Evolutionary conservation across 64 coral and sea anemone genomes (phyloP), one percentile per base, ranked within the genome.

Genomic region (Pocillopora verrucosa): DNA sequence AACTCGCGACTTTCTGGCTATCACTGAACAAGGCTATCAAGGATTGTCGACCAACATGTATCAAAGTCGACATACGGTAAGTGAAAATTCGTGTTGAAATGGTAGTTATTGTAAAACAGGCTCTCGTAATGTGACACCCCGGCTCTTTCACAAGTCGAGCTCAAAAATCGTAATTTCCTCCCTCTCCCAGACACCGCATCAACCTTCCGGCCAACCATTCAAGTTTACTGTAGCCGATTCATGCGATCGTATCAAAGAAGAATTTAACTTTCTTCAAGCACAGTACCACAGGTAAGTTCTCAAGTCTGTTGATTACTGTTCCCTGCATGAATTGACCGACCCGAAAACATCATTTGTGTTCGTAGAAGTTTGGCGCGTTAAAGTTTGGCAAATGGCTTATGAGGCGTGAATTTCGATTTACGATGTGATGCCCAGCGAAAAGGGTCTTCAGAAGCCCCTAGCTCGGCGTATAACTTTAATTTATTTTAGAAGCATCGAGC

Each of bases 241-340:
- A 3, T 99, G 97, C 76, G 97, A 99, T 89, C 90, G 97, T 30
- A 99, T 99, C 14, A 99, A 99, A 35, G 97, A 99, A 74, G 97
- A 99, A 89, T 99, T 99, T 76, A 99, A 95, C 87, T 99, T 99
- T 86, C 94, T 99, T 77, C 97, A 99, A 91, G 97, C 97, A 10
- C 97, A 99, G 91, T 99, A 99, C 83, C 97, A 99, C 91, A 99
- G 92, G 97, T 99, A 95, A 87, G 89, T 38, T 83, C 37, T 76
- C 38, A 75, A 61, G 51, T 88, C 89, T 76, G 72, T 80, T 94
- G 74, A 93, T 93, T 91, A 83, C 87, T 84, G 65, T 61, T 77
- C 88, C 68, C 91, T 96, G 95, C 95, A 96, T 96, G 91, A 96
- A 92, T 93, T 96, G 89, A 96, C 88, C 88, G 78, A 96, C 80